Base-by-base conservation (phyloP, 2,797 vertebrate species). In the Xiphorhynchus erythropygius region DNA sequence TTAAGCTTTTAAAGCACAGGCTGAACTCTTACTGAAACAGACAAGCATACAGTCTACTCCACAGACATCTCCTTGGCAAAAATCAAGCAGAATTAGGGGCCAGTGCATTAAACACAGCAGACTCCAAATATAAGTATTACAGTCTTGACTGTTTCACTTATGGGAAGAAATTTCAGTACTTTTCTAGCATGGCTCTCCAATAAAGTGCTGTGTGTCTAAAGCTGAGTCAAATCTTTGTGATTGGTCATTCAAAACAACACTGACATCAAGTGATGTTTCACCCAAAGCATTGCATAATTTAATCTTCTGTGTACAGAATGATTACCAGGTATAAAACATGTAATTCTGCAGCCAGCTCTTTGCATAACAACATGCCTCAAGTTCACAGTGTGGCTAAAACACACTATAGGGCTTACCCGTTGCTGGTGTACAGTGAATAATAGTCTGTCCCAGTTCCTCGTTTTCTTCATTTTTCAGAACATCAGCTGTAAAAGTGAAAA, bases 351-450 rank as follows among this genome's bases (percentile, higher is more conserved):
- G 62, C 71, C 63, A 68, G 32, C n/a, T 67, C 39, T 83, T 68
- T 85, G 76, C 50, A 18, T 74, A 88, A 91, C 28, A 37, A 32
- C 35, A 10, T 33, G 35, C 50, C 64, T 71, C 21, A 65, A 93
- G 75, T 71, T 86, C 56, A n/a, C 42, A 62, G 9, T 10, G 63
- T 57, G 41, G 63, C 67, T 76, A 49, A 63, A 84, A 60, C 57
- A 60, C 33, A 10, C 35, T 15, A 1, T 6, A 64, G 77, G n/a
- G 83, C 73, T 96, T 97, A 99, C 99, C 99, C 98, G 99, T 99
- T 46, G 99, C 98, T 57, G 99, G 99, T 70, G 98, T 99, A 94
- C 99, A 99, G 94, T 99, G 99, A 98, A 99, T 98, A 78, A 99
- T 97, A 94, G 98, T 97, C 42, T 99, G 98, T 79, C 98, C 97